phyloP scores from a whole-genome alignment of 1,140 invertebrate species.

The Caenorhabditis elegans region WBcel235 BX284602.5:6686001-6686500 shows the following conservation, averaged over 20 bases:
- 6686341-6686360: background rate
- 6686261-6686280: constrained; percentile 1
- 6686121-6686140: background rate
- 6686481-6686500: background rate
- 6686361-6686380: background rate
- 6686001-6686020: too few relatives aligned
- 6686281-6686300: background rate
- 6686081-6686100: background rate
- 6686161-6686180: background rate
- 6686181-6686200: background rate
- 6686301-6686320: constrained; percentile 13
- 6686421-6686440: constrained; percentile 5
- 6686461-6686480: background rate
- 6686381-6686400: background rate
- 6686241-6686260: background rate
- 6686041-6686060: background rate
- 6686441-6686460: constrained; percentile 9
- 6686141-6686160: background rate
- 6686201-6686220: background rate
- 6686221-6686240: background rate
- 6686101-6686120: background rate
- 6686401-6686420: background rate
- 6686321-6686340: background rate
- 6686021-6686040: background rate
- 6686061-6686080: background rate